Evolutionary conservation across 2,113 vertebrate genomes (phyloP), one percentile per base, ranked within the genome.

Genomic region (Equus przewalskii): DNA sequence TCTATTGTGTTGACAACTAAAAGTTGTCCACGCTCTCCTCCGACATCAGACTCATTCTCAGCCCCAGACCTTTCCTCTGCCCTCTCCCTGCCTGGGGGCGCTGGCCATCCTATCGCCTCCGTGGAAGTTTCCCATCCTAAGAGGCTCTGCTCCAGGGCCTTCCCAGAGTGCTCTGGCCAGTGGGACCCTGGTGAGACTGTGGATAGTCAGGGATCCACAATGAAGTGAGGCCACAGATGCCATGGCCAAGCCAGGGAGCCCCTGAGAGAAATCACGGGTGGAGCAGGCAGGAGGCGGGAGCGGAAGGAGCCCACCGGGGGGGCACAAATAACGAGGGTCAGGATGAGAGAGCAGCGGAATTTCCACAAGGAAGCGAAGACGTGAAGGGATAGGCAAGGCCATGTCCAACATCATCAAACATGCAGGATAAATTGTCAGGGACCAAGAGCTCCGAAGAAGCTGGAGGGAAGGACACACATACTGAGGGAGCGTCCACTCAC

Each of bases 171-270:
- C 24, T 72, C 49, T 0, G 0, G 64, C 22, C 58, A 81, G 44
- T 0, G 16, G 9, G 9, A 28, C 12, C 49, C 22, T 7, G 1
- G 0, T 16, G 44, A 58, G 14, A 14, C 3, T 6, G 6, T 19
- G 3, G 24, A 14, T 28, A 28, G 60, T 36, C 21, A 49, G 49
- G 44, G 56, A 2, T 21, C 22, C 9, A 67, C 2, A 11, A 22
- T 46, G 60, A 89, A 19, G 49, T 21, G 18, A 84, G 76, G 56
- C 21, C 46, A 2, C 0, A 4, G 70, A 8, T 6, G 60, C 49
- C 2, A 0, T 0, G 2, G 62, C 41, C n/a, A 46, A n/a, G 60
- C 28, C 10, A 0, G 49, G 26, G 24, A 44, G 15, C 5, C 51
- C 13, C 58, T 1, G 11, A 70, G 22, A 36, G 28, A 51, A 70